Evolutionary conservation across 2,113 vertebrate species (phyloP), one percentile per base, ranked within the genome.

Genomic region (Odocoileus virginianus): DNA sequence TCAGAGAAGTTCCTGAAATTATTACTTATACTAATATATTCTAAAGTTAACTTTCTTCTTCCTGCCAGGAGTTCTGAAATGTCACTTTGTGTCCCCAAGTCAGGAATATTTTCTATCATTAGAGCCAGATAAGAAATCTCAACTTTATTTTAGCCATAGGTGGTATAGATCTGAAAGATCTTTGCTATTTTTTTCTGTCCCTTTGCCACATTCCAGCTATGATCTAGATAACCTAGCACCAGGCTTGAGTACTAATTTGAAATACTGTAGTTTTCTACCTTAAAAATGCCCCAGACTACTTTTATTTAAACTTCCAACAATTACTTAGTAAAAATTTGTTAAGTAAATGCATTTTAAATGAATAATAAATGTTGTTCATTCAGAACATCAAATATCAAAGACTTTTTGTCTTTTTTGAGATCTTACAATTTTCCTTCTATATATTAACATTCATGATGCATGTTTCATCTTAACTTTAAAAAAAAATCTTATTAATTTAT

Each of bases 101-200:
- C 36, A 54, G 30, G 47, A 94, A 76, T 96, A 67, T 88, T 88
- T 96, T 85, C 87, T 81, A 17, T 97, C 76, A 95, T 96, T 90
- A 79, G 7, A 95, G 60, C 11, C 55, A 95, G 28, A 92, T 83
- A 94, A 27, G 58, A 95, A 91, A 91, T 89, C 45, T 93, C 67
- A 95, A 61, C 54, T 97, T 97, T 57, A 64, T 61, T 96, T 96
- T 93, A 97, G 88, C 84, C 14, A 76, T 83, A 82, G 85, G 83
- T 87, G 74, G 96, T 92, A 13, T 5, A 84, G 92, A 81, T 87
- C 52, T 61, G 47, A 96, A 91, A 58, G 27, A 33, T 86, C 9
- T 84, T 93, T 92, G 45, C 67, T 36, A 9, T 16, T 40, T 97
- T 89, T 45, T 97, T 91, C 52, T 27, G 21, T 45, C 17, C 25